A percentile compares a stretch with the other conserved stretches of the same genome.
Conservation (phyloP, 2,113 vertebrate genomes). For the Monopterus albus region DNA sequence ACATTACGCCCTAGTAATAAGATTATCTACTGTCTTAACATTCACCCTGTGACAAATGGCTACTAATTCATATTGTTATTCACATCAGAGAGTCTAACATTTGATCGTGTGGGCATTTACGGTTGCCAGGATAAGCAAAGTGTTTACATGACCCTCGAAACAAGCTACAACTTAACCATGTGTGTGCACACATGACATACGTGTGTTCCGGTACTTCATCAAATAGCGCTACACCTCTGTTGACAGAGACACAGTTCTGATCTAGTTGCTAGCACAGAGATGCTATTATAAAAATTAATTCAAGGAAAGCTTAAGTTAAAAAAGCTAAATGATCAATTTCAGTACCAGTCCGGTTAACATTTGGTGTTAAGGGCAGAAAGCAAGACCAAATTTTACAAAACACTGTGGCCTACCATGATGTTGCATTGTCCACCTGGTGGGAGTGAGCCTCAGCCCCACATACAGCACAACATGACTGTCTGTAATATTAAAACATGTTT, state of each 20-base stretch:
- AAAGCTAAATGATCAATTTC: slow-evolving; percentile 23
- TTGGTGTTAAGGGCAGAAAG: slow-evolving; percentile 29
- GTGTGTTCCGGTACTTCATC: no score
- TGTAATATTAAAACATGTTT: slow-evolving; percentile 59
- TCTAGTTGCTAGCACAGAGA: slow-evolving; percentile 5
- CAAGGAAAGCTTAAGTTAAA: slow-evolving; percentile 36
- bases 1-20: no score
- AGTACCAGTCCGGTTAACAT: slow-evolving; percentile 29
- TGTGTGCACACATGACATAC: no score
- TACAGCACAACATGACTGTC: slow-evolving; percentile 63
- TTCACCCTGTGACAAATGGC: no score
- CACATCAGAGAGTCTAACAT: no score
- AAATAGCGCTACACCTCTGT: no score
- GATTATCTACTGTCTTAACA: no score
- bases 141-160: no score
- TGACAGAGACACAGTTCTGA: slow-evolving; percentile 41
- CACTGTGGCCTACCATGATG: slow-evolving; percentile 58
- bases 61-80: no score
- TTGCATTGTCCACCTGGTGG: slow-evolving; percentile 54
- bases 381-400: slow-evolving; percentile 21
- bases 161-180: no score
- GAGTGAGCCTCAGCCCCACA: slow-evolving; percentile 69
- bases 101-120: no score
- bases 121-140: no score
- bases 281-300: slow-evolving; percentile 25